Base-by-base conservation (phyloP, 2,113 vertebrate genomes). In the Aphyosemion australe region DNA sequence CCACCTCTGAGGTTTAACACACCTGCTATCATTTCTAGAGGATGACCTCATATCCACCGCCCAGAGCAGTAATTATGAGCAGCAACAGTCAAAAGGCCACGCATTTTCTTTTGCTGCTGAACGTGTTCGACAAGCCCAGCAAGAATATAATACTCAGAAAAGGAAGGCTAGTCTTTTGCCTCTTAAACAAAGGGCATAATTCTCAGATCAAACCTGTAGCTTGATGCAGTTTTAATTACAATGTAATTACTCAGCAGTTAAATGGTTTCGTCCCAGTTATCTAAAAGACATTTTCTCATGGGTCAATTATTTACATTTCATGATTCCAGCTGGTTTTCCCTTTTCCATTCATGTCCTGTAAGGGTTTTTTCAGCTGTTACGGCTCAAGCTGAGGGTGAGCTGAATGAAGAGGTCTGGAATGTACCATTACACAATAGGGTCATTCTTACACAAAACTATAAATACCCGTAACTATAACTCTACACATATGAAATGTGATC, bases 391-490 rank as follows among this genome's bases (percentile, higher is more conserved):
- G n/a, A 69, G 74, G 69, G 62, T 65, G 76, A 73, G 0, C 4
- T 91, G 88, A 90, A 91, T 91, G 88, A 90, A 91, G 82, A 63
- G 26, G 66, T 70, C 80, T 53, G 80, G 90, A 69, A 34, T 48
- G 70, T 74, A 82, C 90, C 87, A 90, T 84, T 74, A 34, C 1
- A 11, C 2, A 18, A 2, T 21, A 43, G 67, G 64, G 61, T 26
- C 26, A 26, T 26, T 26, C 26, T 5, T 4, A 26, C 26, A 26
- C 26, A 26, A 26, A 26, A 26, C 26, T 26, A 26, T 26, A 26
- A 26, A 26, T 26, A 26, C 26, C 26, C 26, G 26, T 26, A 26
- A 26, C 34, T 37, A 10, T 37, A 37, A 37, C 34, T 37, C 6
- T 37, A 5, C 34, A 37, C 7, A 37, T 37, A 37, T 37, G 6